A percentile compares a stretch with the other conserved stretches of the same genome.
Conservation (phyloP, 2,113 vertebrate species). For the Notarius quadriscutis region DNA sequence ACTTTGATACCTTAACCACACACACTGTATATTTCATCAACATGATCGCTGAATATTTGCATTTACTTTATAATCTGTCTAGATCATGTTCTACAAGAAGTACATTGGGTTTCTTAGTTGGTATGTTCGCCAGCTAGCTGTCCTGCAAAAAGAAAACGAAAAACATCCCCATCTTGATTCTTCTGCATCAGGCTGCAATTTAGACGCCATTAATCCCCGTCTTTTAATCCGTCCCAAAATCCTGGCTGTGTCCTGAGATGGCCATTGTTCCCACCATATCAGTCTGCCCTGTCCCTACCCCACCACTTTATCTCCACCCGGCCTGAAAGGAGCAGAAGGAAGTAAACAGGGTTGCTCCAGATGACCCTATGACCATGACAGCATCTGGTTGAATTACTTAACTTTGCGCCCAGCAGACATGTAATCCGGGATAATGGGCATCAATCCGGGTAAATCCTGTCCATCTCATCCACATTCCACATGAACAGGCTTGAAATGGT, state of each 20-base stretch:
- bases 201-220: slow-evolving; percentile 72
- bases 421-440: slow-evolving; percentile 81
- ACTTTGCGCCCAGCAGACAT: slow-evolving; percentile 73
- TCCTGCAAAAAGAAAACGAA: background rate
- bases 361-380: slow-evolving; percentile 70
- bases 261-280: slow-evolving; percentile 11
- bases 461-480: slow-evolving; percentile 68
- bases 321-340: background rate
- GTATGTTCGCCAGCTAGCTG: background rate
- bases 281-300: slow-evolving; percentile 16
- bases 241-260: slow-evolving; percentile 31
- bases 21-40: background rate
- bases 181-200: slow-evolving; percentile 72
- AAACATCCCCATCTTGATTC: slow-evolving; percentile 58
- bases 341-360: slow-evolving; percentile 51
- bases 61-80: background rate
- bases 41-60: background rate
- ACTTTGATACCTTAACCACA: background rate
- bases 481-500: slow-evolving; percentile 45
- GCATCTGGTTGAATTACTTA: slow-evolving; percentile 81
- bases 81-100: background rate
- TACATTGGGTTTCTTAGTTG: background rate
- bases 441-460: slow-evolving; percentile 78
- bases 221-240: slow-evolving; percentile 67
- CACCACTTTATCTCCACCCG: slow-evolving; percentile 2